Percentiles rank a stretch among this genome's conserved stretches.
Evolutionary conservation across 2,113 vertebrate genomes (phyloP).

Genomic region (Procavia capensis): DNA sequence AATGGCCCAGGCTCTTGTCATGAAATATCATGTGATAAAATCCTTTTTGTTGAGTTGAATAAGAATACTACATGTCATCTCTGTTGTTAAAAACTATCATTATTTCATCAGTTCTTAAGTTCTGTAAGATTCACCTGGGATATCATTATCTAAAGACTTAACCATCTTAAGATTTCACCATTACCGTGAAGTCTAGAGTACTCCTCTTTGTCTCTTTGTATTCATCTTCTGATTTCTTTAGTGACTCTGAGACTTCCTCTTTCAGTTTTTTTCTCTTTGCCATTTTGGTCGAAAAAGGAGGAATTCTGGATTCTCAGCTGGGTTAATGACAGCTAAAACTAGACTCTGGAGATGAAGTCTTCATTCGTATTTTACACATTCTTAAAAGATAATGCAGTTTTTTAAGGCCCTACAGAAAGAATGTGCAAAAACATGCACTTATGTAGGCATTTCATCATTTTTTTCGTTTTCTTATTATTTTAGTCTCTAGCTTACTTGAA

Average conservation of each 20-base stretch:
- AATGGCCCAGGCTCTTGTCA: background rate
- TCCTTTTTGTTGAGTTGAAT: conserved; percentile 8
- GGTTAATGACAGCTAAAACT: conserved; percentile 17
- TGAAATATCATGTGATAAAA: background rate
- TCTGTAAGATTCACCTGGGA: background rate
- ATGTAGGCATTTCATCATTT: background rate
- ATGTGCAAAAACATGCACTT: background rate
- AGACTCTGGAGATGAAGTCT: background rate
- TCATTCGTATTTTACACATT: conserved; percentile 22
- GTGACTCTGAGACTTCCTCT: background rate
- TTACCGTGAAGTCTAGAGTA: background rate
- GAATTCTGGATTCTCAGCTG: background rate
- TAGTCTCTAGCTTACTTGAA: background rate
- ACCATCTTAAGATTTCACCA: background rate
- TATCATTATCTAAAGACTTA: conserved; percentile 45
- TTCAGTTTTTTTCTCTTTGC: background rate
- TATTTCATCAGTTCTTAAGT: conserved; percentile 37
- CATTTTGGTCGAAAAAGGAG: conserved; percentile 7
- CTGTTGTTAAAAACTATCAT: background rate
- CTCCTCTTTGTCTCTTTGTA: background rate
- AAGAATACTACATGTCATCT: background rate
- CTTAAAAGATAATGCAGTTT: background rate
- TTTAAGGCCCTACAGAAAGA: conserved; percentile 5
- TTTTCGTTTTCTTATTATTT: conserved; percentile 18
- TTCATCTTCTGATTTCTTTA: conserved; percentile 1